A percentile compares a stretch with the other conserved stretches of the same genome.
These are phyloP conservation scores for Zaprionus lachaisei DNA, from an alignment of 1,140 invertebrate species.

Conservation along the genomic window DNA sequence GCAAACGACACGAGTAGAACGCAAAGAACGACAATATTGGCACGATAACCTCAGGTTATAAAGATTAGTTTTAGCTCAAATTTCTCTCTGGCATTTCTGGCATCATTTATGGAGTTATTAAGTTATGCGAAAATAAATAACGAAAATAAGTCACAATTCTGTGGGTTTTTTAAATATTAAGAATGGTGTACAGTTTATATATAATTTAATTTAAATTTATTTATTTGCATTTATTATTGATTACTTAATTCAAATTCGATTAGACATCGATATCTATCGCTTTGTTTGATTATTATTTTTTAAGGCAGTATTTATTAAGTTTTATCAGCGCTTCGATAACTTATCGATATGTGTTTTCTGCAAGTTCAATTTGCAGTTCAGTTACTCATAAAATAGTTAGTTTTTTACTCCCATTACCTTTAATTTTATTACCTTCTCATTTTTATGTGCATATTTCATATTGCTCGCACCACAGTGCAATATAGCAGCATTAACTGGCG, in stretches of 20 bases:
- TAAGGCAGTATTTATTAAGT: neutral
- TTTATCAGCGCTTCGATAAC: neutral
- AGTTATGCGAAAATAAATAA: neutral
- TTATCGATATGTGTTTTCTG: neutral
- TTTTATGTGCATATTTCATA: neutral
- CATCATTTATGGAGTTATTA: slow-evolving; percentile 7
- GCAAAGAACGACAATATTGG: slow-evolving; percentile 9
- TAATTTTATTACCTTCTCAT: neutral
- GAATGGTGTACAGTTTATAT: neutral
- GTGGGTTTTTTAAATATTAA: neutral
- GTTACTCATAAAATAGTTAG: neutral
- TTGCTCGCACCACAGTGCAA: neutral
- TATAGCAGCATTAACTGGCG: slow-evolving; percentile 32
- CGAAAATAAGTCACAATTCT: neutral
- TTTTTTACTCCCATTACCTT: neutral
- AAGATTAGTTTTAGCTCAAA: neutral
- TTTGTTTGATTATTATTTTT: too few species aligned
- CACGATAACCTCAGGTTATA: slow-evolving; percentile 9
- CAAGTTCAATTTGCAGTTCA: neutral
- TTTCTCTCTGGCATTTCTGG: neutral
- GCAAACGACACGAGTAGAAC: slow-evolving; percentile 1
- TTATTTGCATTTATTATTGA: neutral
- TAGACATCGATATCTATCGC: neutral
- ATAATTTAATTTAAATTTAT: neutral
- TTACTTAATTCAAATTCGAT: neutral